These are phyloP conservation scores for Neogale vison DNA, from an alignment of 2,113 vertebrate genomes.

Conservation along the genomic window DNA sequence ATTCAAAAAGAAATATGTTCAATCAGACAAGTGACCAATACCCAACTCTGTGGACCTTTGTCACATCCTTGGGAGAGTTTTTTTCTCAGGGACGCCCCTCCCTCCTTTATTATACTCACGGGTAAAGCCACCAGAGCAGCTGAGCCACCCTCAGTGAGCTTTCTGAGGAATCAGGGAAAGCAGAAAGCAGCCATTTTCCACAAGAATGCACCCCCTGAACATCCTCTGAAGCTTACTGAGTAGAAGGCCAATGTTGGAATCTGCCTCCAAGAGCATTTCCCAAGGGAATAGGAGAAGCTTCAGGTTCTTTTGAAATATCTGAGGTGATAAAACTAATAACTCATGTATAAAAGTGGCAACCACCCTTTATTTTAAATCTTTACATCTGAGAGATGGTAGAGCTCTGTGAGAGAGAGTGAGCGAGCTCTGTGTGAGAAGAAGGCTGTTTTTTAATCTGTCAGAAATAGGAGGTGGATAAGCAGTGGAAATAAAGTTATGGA, in stretches of 20 bases:
- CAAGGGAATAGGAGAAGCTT: background rate
- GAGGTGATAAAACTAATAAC: conserved; percentile 46
- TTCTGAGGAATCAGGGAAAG: background rate
- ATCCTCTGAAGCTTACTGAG: background rate
- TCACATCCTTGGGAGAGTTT: background rate
- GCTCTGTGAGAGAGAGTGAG: background rate
- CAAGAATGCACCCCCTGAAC: background rate
- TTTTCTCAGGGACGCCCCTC: background rate
- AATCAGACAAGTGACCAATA: background rate
- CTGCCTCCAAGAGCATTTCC: background rate
- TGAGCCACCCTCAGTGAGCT: background rate
- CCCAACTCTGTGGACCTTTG: background rate
- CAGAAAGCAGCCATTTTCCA: background rate
- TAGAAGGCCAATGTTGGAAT: background rate
- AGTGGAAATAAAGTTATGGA: conserved; percentile 46
- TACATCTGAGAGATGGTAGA: background rate
- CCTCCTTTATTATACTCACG: background rate
- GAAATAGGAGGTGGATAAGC: background rate
- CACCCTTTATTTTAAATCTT: conserved; percentile 1
- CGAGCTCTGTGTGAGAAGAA: background rate
- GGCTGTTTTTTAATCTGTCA: conserved; percentile 21
- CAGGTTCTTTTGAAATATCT: conserved; percentile 30
- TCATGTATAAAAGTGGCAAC: conserved; percentile 34
- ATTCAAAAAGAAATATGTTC: background rate
- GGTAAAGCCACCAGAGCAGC: background rate